Conservation (phyloP, 2,888 invertebrate species). For the Drosophila lacicola region DNA sequence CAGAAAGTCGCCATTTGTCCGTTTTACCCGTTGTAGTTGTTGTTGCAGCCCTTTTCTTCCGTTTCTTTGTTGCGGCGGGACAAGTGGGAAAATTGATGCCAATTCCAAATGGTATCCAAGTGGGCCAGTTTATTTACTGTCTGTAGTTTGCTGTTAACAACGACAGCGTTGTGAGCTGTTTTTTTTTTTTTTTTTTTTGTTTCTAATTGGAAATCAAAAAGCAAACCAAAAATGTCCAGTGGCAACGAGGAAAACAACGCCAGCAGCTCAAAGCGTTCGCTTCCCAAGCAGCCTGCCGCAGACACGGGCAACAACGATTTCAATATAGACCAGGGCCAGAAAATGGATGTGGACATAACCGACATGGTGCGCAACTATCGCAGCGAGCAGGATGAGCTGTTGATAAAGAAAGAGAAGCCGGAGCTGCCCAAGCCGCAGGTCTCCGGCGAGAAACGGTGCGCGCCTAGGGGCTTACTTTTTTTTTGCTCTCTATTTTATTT, state of each 20-base stretch:
- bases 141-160: conserved; percentile 4
- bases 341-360: conserved; percentile 41
- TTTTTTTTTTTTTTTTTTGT: conserved; percentile 3
- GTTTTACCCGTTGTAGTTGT: conserved; percentile 37
- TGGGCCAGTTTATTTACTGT: conserved; percentile 7
- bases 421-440: conserved; percentile 16
- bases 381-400: conserved; percentile 51
- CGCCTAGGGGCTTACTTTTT: background rate
- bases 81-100: conserved; percentile 3
- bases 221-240: conserved; percentile 61
- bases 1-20: conserved; percentile 70
- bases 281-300: conserved; percentile 27
- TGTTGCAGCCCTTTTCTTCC: conserved; percentile 35
- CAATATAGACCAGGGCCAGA: conserved; percentile 32
- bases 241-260: conserved; percentile 43
- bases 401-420: conserved; percentile 32
- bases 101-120: conserved; percentile 17
- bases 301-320: conserved; percentile 26
- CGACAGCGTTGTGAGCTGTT: background rate
- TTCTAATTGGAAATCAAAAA: background rate
- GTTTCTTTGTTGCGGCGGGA: conserved; percentile 42
- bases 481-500: background rate
- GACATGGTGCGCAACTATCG: conserved; percentile 59
- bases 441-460: conserved; percentile 64
- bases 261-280: conserved; percentile 26